Base-by-base conservation (phyloP, 2,113 vertebrate species). In the Pachycephala philippinensis region DNA sequence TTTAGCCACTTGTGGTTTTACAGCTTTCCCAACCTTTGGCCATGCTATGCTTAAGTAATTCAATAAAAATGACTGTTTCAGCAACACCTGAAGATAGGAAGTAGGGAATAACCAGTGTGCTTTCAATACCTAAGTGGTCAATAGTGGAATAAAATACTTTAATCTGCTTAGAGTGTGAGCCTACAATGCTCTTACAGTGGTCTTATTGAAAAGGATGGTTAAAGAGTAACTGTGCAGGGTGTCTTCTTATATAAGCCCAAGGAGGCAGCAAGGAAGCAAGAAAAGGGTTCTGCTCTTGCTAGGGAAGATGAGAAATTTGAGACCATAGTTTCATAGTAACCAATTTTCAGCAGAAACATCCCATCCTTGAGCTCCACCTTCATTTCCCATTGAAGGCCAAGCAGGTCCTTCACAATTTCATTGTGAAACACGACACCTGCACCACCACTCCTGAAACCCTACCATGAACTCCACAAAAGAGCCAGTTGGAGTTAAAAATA, bases 1-100 rank as follows among this genome's bases (percentile, higher is more conserved):
- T 96, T 95, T 95, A 96, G 87, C 71, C 88, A 63, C 54, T 42
- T 76, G 49, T 66, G 52, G 35, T 89, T 97, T 95, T 90, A 95
- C 24, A 89, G 57, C 64, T 92, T 93, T 57, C 50, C 33, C 84
- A 96, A 95, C 93, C 93, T 96, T 96, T 95, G 93, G 28, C 37
- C 95, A 33, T 44, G 33, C 33, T 82, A 26, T 42, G 75, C 68
- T 93, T 93, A 92, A 81, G 92, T 72, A 96, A 86, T 63, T 95
- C 47, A 89, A 75, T 75, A 87, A 92, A 94, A 96, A 86, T 78
- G 0, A 84, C 86, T 92, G 71, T 40, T 93, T 95, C 83, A 95
- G 92, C 93, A 95, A 68, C 47, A 81, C 52, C 33, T 53, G 47
- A 74, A 92, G 64, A 60, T 26, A 90, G 59, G 44, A 90, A 78